Conservation (phyloP, 2,797 vertebrate genomes). For the Vipera latastei region DNA sequence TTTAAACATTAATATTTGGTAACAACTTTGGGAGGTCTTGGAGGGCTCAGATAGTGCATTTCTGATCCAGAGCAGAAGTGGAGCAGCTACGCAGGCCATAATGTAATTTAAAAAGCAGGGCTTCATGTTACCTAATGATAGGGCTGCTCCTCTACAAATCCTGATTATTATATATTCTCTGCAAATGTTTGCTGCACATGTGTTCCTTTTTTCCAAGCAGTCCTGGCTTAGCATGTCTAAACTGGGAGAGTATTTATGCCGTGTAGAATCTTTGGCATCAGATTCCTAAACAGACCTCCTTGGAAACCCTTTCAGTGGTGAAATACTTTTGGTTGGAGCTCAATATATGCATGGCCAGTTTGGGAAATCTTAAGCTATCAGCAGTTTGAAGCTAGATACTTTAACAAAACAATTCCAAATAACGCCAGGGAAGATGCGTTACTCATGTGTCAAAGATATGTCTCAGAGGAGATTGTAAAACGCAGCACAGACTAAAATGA, state of each 20-base stretch:
- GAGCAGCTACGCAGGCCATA: not conserved
- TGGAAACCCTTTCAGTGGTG: constrained; percentile 48
- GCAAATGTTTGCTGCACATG: not conserved
- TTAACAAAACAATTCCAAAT: not conserved
- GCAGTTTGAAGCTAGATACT: not conserved
- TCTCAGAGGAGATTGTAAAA: constrained; percentile 27
- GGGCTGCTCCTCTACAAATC: not conserved
- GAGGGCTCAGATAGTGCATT: not conserved
- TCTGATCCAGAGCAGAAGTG: not conserved
- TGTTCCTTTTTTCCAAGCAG: not conserved
- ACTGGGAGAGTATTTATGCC: constrained; percentile 25
- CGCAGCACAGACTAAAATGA: constrained; percentile 44
- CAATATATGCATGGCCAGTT: not conserved
- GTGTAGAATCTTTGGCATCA: constrained; percentile 20
- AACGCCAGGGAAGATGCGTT: not conserved
- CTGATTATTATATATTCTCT: not conserved
- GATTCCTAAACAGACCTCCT: constrained; percentile 58
- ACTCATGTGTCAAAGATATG: constrained; percentile 44
- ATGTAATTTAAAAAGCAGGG: not conserved
- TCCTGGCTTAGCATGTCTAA: constrained; percentile 29
- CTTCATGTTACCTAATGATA: not conserved
- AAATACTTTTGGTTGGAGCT: not conserved
- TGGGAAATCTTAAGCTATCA: not conserved
- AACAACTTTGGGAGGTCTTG: not conserved
- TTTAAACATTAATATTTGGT: not conserved